phyloP scores from a whole-genome alignment of 2,797 vertebrate species.

The Hybognathus amarus region DNA sequence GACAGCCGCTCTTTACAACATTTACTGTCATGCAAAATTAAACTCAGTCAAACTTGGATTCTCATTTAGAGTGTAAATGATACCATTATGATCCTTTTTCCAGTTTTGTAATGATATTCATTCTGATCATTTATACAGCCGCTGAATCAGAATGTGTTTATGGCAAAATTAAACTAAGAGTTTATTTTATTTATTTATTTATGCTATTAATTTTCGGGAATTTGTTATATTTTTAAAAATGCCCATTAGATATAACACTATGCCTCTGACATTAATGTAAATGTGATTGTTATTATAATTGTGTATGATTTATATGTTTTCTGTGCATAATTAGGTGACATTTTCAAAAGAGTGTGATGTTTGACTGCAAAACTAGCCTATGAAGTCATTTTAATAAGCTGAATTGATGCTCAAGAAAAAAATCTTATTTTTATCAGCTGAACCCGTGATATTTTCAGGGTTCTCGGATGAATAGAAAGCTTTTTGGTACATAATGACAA shows the following conservation, averaged over 20 bases:
- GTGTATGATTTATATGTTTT: not conserved
- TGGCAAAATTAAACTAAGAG: not conserved
- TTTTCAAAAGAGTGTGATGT: not conserved
- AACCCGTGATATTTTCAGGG: not conserved
- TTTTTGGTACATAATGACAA: too few species aligned
- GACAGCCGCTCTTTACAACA: conserved; percentile 27
- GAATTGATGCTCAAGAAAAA: not conserved
- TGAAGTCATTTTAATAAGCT: not conserved
- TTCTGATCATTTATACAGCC: not conserved
- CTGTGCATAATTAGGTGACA: not conserved
- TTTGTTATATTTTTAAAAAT: not conserved
- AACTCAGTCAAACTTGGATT: conserved; percentile 24
- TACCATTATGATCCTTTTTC: not conserved
- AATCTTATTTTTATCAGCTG: not conserved
- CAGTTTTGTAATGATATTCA: conserved; percentile 7
- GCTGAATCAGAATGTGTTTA: not conserved
- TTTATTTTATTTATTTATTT: not conserved
- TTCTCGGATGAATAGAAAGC: not conserved
- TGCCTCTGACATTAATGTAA: not conserved
- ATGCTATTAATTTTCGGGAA: not conserved
- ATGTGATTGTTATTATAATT: not conserved
- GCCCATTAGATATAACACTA: not conserved
- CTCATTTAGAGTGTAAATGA: conserved; percentile 38
- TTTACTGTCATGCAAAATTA: conserved; percentile 49
- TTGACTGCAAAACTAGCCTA: not conserved